Percentiles rank a stretch among this genome's conserved stretches.
Conservation (phyloP, 2,888 invertebrate genomes). For the Tanytarsus gracilentus region DNA sequence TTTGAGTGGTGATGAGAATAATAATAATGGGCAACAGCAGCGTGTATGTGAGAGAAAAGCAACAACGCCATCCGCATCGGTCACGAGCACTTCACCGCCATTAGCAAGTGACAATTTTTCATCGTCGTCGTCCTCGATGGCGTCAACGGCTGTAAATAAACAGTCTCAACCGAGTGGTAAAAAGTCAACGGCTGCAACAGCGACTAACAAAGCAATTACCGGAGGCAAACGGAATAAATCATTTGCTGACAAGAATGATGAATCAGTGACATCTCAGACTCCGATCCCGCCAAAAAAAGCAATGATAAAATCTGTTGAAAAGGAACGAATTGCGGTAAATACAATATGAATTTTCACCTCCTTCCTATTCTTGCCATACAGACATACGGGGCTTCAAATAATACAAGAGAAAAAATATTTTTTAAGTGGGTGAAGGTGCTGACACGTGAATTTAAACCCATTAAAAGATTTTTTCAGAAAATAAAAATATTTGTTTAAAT, state of each 20-base stretch:
- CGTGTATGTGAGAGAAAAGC: background rate
- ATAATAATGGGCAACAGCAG: background rate
- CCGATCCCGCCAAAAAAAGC: conserved; percentile 23
- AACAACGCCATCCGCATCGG: background rate
- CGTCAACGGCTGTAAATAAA: conserved; percentile 14
- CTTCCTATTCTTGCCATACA: background rate
- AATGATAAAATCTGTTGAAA: conserved; percentile 27
- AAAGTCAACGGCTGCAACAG: background rate
- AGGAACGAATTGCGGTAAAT: conserved; percentile 27
- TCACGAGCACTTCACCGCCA: conserved; percentile 4
- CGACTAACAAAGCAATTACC: conserved; percentile 25
- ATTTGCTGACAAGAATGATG: conserved; percentile 22
- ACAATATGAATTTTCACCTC: conserved; percentile 1
- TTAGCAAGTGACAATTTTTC: conserved; percentile 15
- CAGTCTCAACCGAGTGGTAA: background rate
- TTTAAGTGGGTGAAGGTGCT: too few relatives aligned
- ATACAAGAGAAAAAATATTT: too few relatives aligned
- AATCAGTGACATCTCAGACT: conserved; percentile 13
- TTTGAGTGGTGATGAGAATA: conserved; percentile 28
- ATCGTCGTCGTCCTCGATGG: conserved; percentile 8
- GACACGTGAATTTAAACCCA: too few relatives aligned
- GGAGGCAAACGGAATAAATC: conserved; percentile 25
- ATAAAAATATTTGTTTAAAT: too few relatives aligned
- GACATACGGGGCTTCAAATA: too few relatives aligned
- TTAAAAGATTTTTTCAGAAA: too few relatives aligned